Evolutionary conservation across 2,113 vertebrate species (phyloP).

Genomic region (Bothrops jararaca): DNA sequence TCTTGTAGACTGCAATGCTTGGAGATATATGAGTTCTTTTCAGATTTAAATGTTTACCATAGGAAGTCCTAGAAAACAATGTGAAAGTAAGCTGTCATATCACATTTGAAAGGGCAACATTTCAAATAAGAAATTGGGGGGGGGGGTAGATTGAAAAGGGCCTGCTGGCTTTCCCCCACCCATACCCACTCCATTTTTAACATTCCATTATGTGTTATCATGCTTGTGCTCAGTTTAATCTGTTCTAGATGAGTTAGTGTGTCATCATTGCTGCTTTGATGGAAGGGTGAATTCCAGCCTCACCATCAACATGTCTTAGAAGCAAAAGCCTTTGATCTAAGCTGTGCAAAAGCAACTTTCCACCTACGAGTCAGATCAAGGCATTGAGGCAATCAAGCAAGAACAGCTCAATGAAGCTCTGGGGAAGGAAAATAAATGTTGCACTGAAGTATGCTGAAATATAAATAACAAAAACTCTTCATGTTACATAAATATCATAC

Average conservation of each 20-base stretch:
- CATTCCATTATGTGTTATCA: not conserved
- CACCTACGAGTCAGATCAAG: conserved; percentile 34
- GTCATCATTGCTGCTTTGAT: conserved; percentile 41
- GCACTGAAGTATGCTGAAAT: conserved; percentile 47
- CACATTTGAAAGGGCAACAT: not conserved
- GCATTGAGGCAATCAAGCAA: conserved; percentile 50
- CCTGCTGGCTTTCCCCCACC: not conserved
- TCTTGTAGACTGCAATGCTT: not conserved
- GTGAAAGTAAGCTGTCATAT: not conserved
- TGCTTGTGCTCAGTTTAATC: conserved; percentile 28
- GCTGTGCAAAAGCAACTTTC: conserved; percentile 27
- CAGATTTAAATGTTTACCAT: not conserved
- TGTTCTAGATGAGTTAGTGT: conserved; percentile 54
- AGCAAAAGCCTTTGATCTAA: conserved; percentile 39
- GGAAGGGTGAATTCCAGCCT: conserved; percentile 13
- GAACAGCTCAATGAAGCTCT: conserved; percentile 54
- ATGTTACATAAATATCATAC: conserved; percentile 28
- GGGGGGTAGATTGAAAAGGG: not conserved
- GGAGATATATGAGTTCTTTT: not conserved
- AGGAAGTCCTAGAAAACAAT: not conserved
- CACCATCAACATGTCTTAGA: conserved; percentile 31
- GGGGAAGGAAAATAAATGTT: conserved; percentile 51
- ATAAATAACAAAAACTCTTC: conserved; percentile 44
- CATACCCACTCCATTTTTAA: conserved; percentile 17
- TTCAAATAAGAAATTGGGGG: conserved; percentile 6